Percentiles rank a stretch among this genome's conserved stretches.
phyloP scores from a whole-genome alignment of 2,888 invertebrate species.

The Dolichomitus sp. region DNA sequence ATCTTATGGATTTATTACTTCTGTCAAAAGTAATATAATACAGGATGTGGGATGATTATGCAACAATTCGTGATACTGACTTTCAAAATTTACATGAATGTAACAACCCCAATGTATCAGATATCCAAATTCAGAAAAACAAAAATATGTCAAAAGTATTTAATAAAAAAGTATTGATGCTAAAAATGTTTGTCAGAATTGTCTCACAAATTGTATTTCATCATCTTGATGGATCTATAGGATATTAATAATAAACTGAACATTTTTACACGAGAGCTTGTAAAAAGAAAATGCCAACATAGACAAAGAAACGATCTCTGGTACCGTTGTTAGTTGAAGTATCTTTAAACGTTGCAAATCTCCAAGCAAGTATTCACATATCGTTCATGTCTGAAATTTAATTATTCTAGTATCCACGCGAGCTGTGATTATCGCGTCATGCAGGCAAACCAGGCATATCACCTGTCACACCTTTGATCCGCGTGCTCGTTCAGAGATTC shows the following conservation, averaged over 20 bases:
- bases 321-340: background rate
- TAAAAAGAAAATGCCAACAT: background rate
- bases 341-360: slow-evolving; percentile 22
- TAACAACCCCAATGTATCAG: no score
- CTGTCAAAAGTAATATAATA: no score
- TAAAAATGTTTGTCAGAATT: no score
- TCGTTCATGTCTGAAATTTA: slow-evolving; percentile 78
- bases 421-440: slow-evolving; percentile 83
- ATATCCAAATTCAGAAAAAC: no score
- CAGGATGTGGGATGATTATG: no score
- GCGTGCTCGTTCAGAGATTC: slow-evolving; percentile 60
- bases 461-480: slow-evolving; percentile 81
- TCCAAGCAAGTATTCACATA: slow-evolving; percentile 37
- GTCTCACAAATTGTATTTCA: no score
- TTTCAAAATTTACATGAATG: no score
- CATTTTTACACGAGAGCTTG: background rate
- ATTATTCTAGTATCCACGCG: slow-evolving; percentile 80
- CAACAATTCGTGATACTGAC: no score
- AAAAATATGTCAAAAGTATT: no score
- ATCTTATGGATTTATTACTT: no score
- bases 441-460: slow-evolving; percentile 82
- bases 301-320: background rate
- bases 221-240: no score
- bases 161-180: no score
- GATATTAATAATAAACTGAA: background rate